Conservation (phyloP, 2,888 invertebrate genomes). For the Apomyelois bistriatella region DNA sequence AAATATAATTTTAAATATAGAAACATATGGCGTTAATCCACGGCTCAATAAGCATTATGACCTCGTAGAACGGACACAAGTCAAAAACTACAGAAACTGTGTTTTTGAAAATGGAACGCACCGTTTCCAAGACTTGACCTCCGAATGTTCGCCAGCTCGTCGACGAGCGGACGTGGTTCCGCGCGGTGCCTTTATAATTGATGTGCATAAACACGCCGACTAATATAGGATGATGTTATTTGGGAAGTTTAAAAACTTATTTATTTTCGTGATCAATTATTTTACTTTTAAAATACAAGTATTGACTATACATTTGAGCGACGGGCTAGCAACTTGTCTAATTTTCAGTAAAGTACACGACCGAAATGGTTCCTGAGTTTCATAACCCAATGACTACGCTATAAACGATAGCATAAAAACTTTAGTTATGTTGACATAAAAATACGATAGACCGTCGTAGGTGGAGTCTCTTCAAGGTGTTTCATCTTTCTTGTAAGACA, state of each 20-base stretch:
- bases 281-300: too few species aligned
- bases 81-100: conserved; percentile 5
- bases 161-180: conserved; percentile 60
- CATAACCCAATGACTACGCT: too few species aligned
- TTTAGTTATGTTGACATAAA: too few species aligned
- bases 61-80: not conserved
- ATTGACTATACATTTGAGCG: too few species aligned
- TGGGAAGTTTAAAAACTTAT: not conserved
- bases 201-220: conserved; percentile 69
- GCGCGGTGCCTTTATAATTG: conserved; percentile 73
- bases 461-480: too few species aligned
- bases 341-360: too few species aligned
- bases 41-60: not conserved
- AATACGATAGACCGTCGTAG: too few species aligned
- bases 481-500: too few species aligned
- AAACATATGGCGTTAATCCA: not conserved
- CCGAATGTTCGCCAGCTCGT: conserved; percentile 51
- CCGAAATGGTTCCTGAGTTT: too few species aligned
- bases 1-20: not conserved
- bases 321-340: too few species aligned
- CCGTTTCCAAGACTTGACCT: conserved; percentile 45
- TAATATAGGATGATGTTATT: conserved; percentile 42
- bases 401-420: too few species aligned
- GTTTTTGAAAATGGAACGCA: conserved; percentile 9
- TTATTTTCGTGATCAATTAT: too few species aligned